These are phyloP conservation scores for Rhingia campestris DNA, from an alignment of 2,888 invertebrate genomes.

Conservation along the genomic window DNA sequence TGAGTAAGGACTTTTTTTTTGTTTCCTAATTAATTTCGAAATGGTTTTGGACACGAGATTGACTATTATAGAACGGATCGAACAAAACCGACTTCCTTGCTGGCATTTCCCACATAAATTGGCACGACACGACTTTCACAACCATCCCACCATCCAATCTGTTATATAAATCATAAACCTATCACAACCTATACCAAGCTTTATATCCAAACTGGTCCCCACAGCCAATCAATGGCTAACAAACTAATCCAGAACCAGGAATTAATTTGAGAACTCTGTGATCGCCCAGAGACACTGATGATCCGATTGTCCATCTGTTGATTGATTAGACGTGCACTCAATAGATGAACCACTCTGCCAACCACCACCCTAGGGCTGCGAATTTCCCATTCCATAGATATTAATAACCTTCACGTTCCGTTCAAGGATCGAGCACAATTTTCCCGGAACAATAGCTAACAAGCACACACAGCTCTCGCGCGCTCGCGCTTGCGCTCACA, in stretches of 20 bases:
- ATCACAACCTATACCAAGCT: constrained; percentile 4
- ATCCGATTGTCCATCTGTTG: constrained; percentile 72
- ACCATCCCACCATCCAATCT: constrained; percentile 15
- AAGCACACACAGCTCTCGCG: constrained; percentile 29
- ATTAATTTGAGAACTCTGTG: constrained; percentile 66
- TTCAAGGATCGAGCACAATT: constrained; percentile 28
- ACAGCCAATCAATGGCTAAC: constrained; percentile 55
- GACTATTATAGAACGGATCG: too few relatives aligned
- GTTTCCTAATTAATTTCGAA: neutral
- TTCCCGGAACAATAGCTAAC: constrained; percentile 65
- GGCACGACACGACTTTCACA: constrained; percentile 55
- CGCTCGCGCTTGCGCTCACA: neutral
- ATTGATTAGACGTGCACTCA: constrained; percentile 69
- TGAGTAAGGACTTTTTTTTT: constrained; percentile 23
- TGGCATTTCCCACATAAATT: constrained; percentile 66
- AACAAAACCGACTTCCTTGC: constrained; percentile 20
- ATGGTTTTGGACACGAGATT: too few relatives aligned
- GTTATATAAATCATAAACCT: constrained; percentile 58
- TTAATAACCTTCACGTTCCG: constrained; percentile 56
- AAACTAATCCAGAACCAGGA: constrained; percentile 69
- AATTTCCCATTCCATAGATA: constrained; percentile 35
- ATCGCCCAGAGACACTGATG: constrained; percentile 71
- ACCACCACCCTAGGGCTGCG: constrained; percentile 22
- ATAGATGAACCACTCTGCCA: constrained; percentile 9
- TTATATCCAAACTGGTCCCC: constrained; percentile 11